A percentile compares a stretch with the other conserved stretches of the same genome.
Evolutionary conservation across 1,140 invertebrate species (phyloP).

Genomic region (Akabosia matsudoensis): DNA sequence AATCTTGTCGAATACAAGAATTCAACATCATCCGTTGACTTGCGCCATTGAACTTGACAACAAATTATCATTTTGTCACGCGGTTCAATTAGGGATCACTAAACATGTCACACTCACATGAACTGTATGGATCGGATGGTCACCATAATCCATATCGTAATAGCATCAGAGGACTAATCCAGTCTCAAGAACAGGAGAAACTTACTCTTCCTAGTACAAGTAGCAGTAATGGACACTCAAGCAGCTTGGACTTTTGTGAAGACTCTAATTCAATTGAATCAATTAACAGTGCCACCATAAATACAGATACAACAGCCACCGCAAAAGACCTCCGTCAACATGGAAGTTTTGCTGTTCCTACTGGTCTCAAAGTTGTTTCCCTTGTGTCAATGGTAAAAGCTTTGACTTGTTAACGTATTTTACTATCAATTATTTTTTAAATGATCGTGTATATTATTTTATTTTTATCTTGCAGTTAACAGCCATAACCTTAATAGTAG

Average conservation of each 20-base stretch:
- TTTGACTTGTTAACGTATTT: too few relatives aligned
- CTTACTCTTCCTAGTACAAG: background rate
- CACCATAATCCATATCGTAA: conserved; percentile 3
- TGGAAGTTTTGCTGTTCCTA: conserved; percentile 21
- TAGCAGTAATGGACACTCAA: conserved; percentile 12
- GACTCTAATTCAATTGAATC: conserved; percentile 19
- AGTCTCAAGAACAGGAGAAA: conserved; percentile 16
- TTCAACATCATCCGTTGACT: too few relatives aligned
- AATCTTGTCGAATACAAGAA: too few relatives aligned
- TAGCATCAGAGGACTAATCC: conserved; percentile 9
- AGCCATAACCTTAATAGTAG: conserved; percentile 29
- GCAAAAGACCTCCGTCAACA: background rate
- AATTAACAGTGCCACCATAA: conserved; percentile 1
- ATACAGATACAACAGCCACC: conserved; percentile 1
- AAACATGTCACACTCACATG: conserved; percentile 4
- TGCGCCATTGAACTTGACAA: too few relatives aligned
- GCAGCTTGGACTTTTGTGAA: conserved; percentile 3
- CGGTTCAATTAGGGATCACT: too few relatives aligned
- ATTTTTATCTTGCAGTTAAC: conserved; percentile 26
- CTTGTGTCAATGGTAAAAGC: conserved; percentile 35
- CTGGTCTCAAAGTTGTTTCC: conserved; percentile 33
- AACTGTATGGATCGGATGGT: background rate
- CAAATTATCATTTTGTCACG: too few relatives aligned
- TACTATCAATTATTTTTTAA: conserved; percentile 4
- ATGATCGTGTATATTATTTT: conserved; percentile 16